Base-by-base conservation (phyloP, 2,113 vertebrate species). In the Amblyornis subalaris region DNA sequence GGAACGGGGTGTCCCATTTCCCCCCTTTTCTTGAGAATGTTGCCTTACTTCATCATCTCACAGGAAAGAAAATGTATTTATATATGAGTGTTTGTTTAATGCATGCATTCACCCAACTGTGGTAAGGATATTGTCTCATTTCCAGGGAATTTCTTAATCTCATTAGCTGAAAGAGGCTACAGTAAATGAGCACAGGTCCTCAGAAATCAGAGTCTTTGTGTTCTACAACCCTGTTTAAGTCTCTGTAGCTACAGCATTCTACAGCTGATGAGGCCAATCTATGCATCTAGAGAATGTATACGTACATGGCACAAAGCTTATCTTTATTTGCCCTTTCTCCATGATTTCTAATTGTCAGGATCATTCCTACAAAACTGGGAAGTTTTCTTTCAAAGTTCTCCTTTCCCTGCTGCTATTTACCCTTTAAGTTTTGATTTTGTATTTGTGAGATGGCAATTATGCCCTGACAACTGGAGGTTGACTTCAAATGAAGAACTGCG, bases 1-100 rank as follows among this genome's bases (percentile, higher is more conserved):
- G 38, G 15, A 89, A 60, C 1, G 0, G 42, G 10, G 5, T 42
- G 36, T 71, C 33, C n/a, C 0, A 0, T n/a, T 73, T 33, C 19
- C 13, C 50, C 10, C 7, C 22, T 53, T 44, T 31, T 47, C 45
- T 53, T 38, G 38, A 17, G 13, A 74, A 45, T 18, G 28, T 14
- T 36, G 12, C 13, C 38, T 85, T 81, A 75, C n/a, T 36, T 72
- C 42, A 31, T 48, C 13, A 47, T 36, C 33, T 66, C 61, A 66
- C 14, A 53, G 47, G n/a, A 40, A 74, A 53, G 13, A 33, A 67
- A 44, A 33, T 1, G 9, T 23, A 65, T 0, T 0, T 36, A 38
- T 12, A 40, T 12, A 7, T n/a, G 14, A 28, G 5, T 2, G 12
- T 53, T 74, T 50, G 21, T 8, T 36, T 47, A 36, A 38, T 7